Evolutionary conservation across 1,140 invertebrate species (phyloP), one percentile per base, ranked within the genome.

Genomic region (Samia ricini): DNA sequence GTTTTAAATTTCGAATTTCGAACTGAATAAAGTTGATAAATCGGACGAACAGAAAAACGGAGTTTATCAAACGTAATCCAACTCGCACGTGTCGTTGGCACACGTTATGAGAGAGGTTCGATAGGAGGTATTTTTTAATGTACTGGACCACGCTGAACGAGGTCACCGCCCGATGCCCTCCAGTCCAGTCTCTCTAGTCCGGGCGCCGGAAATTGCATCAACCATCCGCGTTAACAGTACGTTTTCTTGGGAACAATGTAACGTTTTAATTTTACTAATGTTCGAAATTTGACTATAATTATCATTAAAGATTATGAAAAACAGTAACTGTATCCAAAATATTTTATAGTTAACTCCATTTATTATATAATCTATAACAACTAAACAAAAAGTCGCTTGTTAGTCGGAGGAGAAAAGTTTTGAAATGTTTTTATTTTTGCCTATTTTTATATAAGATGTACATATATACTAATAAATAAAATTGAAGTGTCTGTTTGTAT

Each of bases 21-120:
- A 26, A 15, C 33, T 42, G 33, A 42, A 42, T 42, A 12, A 42
- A 4, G 33, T 15, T 12, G 33, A 0, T 42, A 42, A 29, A n/a
- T n/a, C n/a, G n/a, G n/a, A 42, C 15, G 20, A 23, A 0, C 19
- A 22, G 52, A 55, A 23, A 52, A 52, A 52, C 6, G 22, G 20
- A 55, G 15, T 7, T 24, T 55, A 24, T 55, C 15, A 52, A 22
- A 55, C 24, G 22, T 55, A n/a, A 55, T 55, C 22, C 52, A 55
- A 24, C 24, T 55, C 22, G 22, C 20, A 12, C n/a, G 52, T 55
- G 52, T 55, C 52, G 24, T 21, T 19, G 15, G 18, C 52, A 55
- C 52, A 8, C 52, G 52, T 24, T 55, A 55, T 55, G 22, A 20
- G 50, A 52, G 18, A 21, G 50, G 50, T 26, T 26, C 26, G 8